Percentiles rank a stretch among this genome's conserved stretches.
phyloP scores from a whole-genome alignment of 2,888 invertebrate genomes.

The Bugulina stolonifera region DNA sequence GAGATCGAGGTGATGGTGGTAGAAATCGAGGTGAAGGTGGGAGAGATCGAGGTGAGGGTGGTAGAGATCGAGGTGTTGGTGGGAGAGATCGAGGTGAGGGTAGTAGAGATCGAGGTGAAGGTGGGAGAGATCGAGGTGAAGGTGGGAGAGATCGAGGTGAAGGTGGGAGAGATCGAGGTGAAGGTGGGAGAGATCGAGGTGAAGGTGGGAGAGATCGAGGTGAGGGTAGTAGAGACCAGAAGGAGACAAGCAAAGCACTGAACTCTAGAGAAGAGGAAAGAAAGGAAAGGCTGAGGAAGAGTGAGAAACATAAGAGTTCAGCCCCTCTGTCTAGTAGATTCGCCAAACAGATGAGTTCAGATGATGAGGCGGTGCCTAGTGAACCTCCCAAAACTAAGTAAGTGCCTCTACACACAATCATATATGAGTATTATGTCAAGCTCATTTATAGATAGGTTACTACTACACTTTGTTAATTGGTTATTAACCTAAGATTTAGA shows the following conservation, averaged over 20 bases:
- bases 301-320: conserved; percentile 1
- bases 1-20: not conserved
- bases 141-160: not conserved
- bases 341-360: not conserved
- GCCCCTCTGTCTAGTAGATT: not conserved
- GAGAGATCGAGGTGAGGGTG: not conserved
- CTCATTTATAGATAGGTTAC: too few relatives aligned
- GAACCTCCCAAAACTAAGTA: too few relatives aligned
- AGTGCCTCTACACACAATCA: too few relatives aligned
- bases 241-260: not conserved
- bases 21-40: not conserved
- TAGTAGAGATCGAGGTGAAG: not conserved
- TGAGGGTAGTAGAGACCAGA: not conserved
- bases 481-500: too few relatives aligned
- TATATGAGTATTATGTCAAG: too few relatives aligned
- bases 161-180: not conserved
- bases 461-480: too few relatives aligned
- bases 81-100: not conserved
- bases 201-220: not conserved
- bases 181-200: not conserved
- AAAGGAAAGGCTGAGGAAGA: conserved; percentile 8
- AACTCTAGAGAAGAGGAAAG: not conserved
- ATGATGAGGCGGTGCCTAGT: not conserved
- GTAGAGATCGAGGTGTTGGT: not conserved
- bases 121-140: not conserved